phyloP scores from a whole-genome alignment of 2,888 invertebrate species.

The Gymnosoma rotundatum region DNA sequence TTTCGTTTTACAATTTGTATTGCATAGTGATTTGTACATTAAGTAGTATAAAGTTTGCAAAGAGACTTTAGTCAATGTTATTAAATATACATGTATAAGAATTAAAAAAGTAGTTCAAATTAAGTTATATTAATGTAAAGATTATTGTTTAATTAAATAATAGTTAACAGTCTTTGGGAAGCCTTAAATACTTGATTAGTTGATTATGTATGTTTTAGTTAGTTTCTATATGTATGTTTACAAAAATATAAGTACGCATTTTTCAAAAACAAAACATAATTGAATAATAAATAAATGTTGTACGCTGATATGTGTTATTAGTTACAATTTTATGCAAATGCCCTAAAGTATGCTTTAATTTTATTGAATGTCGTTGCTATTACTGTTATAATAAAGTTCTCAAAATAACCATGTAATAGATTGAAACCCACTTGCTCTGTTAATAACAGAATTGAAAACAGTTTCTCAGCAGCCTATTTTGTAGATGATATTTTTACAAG shows the following conservation, averaged over 20 bases:
- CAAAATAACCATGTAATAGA: background rate
- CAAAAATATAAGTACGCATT: background rate
- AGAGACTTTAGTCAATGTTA: constrained; percentile 21
- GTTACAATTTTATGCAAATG: constrained; percentile 17
- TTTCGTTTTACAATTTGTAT: constrained; percentile 68
- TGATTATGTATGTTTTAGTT: background rate
- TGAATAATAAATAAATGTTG: background rate
- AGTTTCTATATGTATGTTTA: background rate
- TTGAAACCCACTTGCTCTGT: constrained; percentile 34
- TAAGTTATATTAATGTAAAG: constrained; percentile 36
- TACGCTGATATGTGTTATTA: constrained; percentile 56
- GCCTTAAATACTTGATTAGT: constrained; percentile 57
- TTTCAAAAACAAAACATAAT: background rate
- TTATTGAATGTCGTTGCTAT: background rate
- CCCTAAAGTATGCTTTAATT: constrained; percentile 55
- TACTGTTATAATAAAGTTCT: background rate
- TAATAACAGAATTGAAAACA: constrained; percentile 4
- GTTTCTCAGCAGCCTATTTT: background rate
- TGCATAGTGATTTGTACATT: constrained; percentile 69
- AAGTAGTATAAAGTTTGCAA: constrained; percentile 58
- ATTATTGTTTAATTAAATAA: constrained; percentile 53
- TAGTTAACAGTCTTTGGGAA: constrained; percentile 71
- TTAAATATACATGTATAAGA: constrained; percentile 29
- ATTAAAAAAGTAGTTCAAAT: constrained; percentile 20
- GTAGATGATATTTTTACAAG: background rate